Base-by-base conservation (phyloP, 2,797 vertebrate genomes). In the Orientallactaga sibirica region DNA sequence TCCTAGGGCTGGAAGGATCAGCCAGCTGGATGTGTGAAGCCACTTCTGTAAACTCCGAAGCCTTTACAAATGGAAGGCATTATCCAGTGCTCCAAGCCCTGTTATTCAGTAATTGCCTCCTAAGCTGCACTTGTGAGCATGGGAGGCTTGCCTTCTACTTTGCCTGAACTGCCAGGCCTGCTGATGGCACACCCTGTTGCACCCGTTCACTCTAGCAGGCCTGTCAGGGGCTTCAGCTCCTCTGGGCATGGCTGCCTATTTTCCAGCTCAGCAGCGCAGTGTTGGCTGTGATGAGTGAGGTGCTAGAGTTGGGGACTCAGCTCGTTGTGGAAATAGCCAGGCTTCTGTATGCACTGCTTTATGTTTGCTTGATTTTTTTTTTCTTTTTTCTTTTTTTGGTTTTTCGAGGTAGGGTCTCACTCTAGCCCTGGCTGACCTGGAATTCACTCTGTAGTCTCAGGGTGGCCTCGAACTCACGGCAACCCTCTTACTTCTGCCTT, bases 61-160 rank as follows among this genome's bases (percentile, higher is more conserved):
- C 88, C 92, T 83, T 92, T n/a, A 76, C 82, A 62, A 83, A 91
- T 78, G 91, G 95, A 89, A 92, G 90, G 81, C 8, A n/a, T 92
- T 67, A 86, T 25, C 90, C 2, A 22, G 93, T 33, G n/a, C 95
- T 66, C 68, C 79, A 70, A 86, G 90, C 76, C 67, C 0, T 82
- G 84, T 90, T 85, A 27, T 61, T 86, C 90, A 64, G 90, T 93
- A 88, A 93, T 89, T 90, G 88, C 93, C 88, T 86, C 52, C 93
- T 58, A 88, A 94, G 94, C 94, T 2, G 3, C 0, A 0, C 37
- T 83, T 76, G 81, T 86, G 75, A 92, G 82, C 88, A 1, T 0
- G 0, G 29, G 92, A 86, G 41, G 62, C 90, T 91, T 16, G 76
- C 68, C 8, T n/a, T 78, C 86, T 91, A 27, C 3, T 94, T 64